Conservation (phyloP, 2,797 vertebrate species). For the Remorina albescens region DNA sequence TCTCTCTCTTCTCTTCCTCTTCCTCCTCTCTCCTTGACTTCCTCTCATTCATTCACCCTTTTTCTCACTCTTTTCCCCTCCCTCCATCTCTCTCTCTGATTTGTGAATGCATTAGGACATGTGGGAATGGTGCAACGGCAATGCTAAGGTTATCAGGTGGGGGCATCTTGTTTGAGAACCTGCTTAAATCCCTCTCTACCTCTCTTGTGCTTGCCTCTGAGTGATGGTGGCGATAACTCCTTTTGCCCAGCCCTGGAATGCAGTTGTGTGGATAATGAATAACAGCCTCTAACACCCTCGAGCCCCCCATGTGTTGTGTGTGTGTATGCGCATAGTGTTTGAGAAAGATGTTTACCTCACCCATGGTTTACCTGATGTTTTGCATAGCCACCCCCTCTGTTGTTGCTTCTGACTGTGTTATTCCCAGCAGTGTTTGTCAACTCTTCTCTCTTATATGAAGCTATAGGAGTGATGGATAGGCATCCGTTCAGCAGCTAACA, state of each 20-base stretch:
- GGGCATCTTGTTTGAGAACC: conserved; percentile 85
- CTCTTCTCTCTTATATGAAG: neutral
- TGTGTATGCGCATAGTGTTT: conserved; percentile 66
- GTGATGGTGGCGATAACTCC: conserved; percentile 84
- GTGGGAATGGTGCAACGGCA: conserved; percentile 81
- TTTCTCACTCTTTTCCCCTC: conserved; percentile 34
- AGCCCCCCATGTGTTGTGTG: conserved; percentile 62
- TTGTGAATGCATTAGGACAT: conserved; percentile 80
- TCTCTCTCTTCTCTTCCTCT: conserved; percentile 39
- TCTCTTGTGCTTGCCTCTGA: conserved; percentile 72
- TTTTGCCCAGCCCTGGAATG: conserved; percentile 82
- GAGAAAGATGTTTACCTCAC: conserved; percentile 75
- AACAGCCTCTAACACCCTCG: conserved; percentile 80
- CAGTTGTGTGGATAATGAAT: conserved; percentile 85
- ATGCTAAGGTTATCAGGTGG: conserved; percentile 82
- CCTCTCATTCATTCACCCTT: conserved; percentile 47
- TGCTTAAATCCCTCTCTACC: conserved; percentile 78
- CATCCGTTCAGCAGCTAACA: conserved; percentile 7
- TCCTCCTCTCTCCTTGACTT: conserved; percentile 34
- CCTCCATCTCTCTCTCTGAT: conserved; percentile 54
- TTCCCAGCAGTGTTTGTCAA: conserved; percentile 40
- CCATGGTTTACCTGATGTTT: conserved; percentile 66
- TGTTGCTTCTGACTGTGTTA: conserved; percentile 36
- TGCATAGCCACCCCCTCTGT: conserved; percentile 38
- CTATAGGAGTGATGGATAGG: neutral